Evolutionary conservation across 2,888 invertebrate species (phyloP), one percentile per base, ranked within the genome.

Genomic region (Selenia dentaria): DNA sequence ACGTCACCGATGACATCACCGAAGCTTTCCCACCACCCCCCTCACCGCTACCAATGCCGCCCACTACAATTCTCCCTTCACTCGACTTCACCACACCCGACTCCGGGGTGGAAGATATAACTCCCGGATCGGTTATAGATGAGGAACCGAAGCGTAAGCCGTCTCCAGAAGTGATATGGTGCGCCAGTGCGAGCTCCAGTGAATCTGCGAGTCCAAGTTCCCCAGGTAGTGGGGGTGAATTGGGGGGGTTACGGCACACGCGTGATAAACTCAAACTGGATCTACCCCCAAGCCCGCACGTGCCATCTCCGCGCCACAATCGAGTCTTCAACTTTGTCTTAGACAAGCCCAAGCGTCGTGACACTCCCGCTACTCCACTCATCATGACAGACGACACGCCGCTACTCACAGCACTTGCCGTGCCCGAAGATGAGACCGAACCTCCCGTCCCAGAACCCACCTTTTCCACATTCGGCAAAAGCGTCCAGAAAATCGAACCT

Each of bases 181-280:
- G 79, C 79, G 80, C 72, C 22, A 86, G 88, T 57, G 79, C 72
- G 20, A 86, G 88, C 51, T 87, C 89, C 9, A 83, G 88, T 47
- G 91, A 89, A 43, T 86, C 90, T 0, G 84, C 79, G 24, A 87
- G 87, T 43, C 90, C 90, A 0, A 81, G 83, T 56, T 87, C 88
- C 0, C 89, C 87, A 0, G 35, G 34, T n/a, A n/a, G n/a, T 22
- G 79, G 78, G 13, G 77, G 79, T 18, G 83, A 83, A 2, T 79
- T 95, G 5, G 95, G 95, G 12, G 95, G 95, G 6, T 76, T 95
- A 25, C 80, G 95, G 8, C 95, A 95, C 70, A 95, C 95, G 3
- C 83, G 95, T 48, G 94, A 94, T 72, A 92, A 92, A 53, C 87
- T 96, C 9, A 95, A 94, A 70, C 84, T 95, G 6, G 95, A 95